Evolutionary conservation across 2,113 vertebrate genomes (phyloP), one percentile per base, ranked within the genome.

Genomic region (Dinomys branickii): DNA sequence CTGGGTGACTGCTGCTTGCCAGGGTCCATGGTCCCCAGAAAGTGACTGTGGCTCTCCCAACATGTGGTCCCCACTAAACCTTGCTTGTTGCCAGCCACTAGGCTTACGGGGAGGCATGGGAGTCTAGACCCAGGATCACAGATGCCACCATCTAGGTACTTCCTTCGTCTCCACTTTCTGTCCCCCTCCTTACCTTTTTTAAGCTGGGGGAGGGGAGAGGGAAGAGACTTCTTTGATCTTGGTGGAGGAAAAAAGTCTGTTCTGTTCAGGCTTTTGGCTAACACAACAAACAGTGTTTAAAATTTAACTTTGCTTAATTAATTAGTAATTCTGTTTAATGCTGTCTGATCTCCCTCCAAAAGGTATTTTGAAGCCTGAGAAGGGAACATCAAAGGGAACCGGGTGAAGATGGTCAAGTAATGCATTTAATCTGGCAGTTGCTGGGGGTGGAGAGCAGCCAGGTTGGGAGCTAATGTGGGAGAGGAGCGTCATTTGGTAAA

Each of bases 281-380:
- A 99, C 99, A 99, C 99, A 99, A 99, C 99, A 99, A 99, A 99
- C 99, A 99, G 99, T 99, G 99, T 99, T 99, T 99, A 99, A 99
- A 99, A 99, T 99, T 99, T 99, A 99, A 99, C 99, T 99, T 99
- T 99, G 99, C 99, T 99, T 99, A 99, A 99, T 99, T 99, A 99
- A 99, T 99, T 99, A 99, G 99, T 99, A 99, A 99, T 99, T 99
- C 99, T 99, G 99, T 99, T 99, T 99, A 99, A 99, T 99, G 98
- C 98, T 98, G 98, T 99, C 99, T 99, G 99, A 99, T 99, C 99
- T 99, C 98, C 98, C 98, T 99, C 99, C 99, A 99, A 99, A 99
- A 99, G 99, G 99, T 99, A 99, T 99, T 99, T 98, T 98, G 98
- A 98, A 98, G 98, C 99, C 99, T 99, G 99, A 99, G 99, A 99